phyloP scores from a whole-genome alignment of 2,113 vertebrate species.

The Corythaixoides concolor region DNA sequence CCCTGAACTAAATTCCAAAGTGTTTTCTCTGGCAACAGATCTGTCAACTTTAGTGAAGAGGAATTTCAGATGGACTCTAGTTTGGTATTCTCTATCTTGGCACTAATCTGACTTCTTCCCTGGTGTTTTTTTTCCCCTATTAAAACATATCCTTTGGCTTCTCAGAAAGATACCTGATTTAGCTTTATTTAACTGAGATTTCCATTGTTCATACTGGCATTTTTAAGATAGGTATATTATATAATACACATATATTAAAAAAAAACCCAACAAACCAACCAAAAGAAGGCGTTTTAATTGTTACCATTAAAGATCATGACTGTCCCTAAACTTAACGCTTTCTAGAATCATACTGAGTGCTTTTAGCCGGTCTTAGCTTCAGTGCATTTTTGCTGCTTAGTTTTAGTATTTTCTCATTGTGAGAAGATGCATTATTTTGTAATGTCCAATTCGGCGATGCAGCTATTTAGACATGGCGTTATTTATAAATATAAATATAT shows the following conservation, averaged over 20 bases:
- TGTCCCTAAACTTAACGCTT: background rate
- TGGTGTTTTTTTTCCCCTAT: background rate
- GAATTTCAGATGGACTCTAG: background rate
- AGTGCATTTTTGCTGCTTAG: conserved; percentile 43
- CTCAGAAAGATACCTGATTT: conserved; percentile 16
- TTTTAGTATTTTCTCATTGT: conserved; percentile 44
- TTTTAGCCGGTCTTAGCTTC: conserved; percentile 33
- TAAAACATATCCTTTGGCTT: background rate
- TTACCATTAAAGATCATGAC: background rate
- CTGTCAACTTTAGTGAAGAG: background rate
- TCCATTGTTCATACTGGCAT: background rate
- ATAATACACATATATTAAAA: background rate
- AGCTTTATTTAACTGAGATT: background rate
- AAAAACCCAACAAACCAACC: background rate
- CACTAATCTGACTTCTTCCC: background rate
- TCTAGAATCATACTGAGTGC: background rate
- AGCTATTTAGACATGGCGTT: conserved; percentile 27
- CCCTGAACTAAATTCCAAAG: background rate
- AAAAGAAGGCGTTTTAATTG: background rate
- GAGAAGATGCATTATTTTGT: conserved; percentile 24
- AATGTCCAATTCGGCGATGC: conserved; percentile 8
- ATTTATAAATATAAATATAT: conserved; percentile 18
- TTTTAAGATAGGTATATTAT: background rate
- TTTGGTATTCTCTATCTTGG: background rate
- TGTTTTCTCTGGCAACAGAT: background rate